Evolutionary conservation across 2,113 vertebrate genomes (phyloP), one percentile per base, ranked within the genome.

Genomic region (human (Homo sapiens)): DNA sequence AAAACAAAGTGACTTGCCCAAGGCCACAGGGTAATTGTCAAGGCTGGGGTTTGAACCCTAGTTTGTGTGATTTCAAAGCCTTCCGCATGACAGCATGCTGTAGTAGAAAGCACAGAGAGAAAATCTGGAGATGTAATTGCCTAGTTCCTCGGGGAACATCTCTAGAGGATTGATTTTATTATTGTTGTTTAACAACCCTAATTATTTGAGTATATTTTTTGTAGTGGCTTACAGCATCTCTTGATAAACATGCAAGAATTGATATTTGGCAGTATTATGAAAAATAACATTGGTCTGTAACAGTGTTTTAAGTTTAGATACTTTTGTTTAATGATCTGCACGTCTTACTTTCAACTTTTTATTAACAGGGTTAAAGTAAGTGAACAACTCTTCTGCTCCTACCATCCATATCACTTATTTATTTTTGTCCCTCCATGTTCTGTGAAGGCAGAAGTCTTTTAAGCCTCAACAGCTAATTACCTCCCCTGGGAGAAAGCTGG

Each of bases 401-500:
- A 10, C 61, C 12, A 30, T 95, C 25, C 35, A 3, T 40, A 59
- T 89, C 35, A 5, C 35, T 94, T 87, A 64, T 90, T 94, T 94
- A 79, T 57, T 86, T 97, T 89, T 94, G 66, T 82, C 55, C 25
- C 79, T 86, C 76, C 11, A 17, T 91, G 43, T 95, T 90, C 45
- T 30, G 35, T 66, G 84, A 97, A 73, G 61, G 40, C 32, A 92
- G 38, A 97, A 87, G 32, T 80, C 48, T 92, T 92, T 96, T 90
- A 92, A 92, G 76, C 30, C 75, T 90, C 48, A 95, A 48, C 22
- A 79, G 48, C n/a, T 97, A 96, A 96, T 97, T 96, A 90, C 32
- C 27, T 97, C 89, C 87, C 85, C n/a, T 50, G 57, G 45, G 81
- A 96, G 68, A 79, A 43, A 94, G 73, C 70, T 95, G 61, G 85